Evolutionary conservation across 2,797 vertebrate genomes (phyloP).

Genomic region (Cyprinella venusta): DNA sequence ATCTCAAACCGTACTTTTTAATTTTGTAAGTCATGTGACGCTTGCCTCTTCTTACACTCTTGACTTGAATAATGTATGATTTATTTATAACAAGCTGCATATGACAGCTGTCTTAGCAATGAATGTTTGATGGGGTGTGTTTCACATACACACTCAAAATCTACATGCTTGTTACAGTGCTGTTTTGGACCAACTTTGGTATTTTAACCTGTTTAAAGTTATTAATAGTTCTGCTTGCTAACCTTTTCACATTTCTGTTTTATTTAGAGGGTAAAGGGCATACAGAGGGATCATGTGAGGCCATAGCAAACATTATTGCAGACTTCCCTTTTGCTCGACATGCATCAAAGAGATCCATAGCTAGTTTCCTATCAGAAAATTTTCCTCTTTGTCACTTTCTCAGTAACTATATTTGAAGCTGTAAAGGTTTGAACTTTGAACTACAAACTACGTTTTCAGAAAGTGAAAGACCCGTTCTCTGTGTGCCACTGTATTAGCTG

Average conservation of each 20-base stretch:
- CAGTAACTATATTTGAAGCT: neutral
- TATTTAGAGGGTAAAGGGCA: neutral
- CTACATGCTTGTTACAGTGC: neutral
- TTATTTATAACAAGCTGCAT: conserved; percentile 30
- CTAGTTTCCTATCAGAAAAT: too few relatives aligned
- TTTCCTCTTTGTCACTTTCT: neutral
- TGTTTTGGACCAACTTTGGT: neutral
- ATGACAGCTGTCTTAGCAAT: conserved; percentile 34
- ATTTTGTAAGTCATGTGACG: conserved; percentile 3
- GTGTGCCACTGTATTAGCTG: neutral
- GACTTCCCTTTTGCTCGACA: neutral
- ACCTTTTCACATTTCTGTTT: neutral
- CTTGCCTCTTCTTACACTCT: conserved; percentile 1
- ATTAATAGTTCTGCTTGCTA: neutral
- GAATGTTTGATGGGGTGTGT: conserved; percentile 40
- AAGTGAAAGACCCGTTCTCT: neutral
- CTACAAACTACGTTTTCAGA: neutral
- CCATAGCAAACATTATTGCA: neutral
- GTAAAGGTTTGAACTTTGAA: neutral
- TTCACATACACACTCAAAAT: neutral
- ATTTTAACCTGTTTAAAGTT: neutral
- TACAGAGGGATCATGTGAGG: neutral
- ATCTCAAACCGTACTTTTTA: neutral
- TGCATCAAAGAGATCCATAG: neutral
- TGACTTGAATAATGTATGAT: conserved; percentile 25